Evolutionary conservation across 2,888 invertebrate species (phyloP).

Genomic region (Phoenoteleia sp.): DNA sequence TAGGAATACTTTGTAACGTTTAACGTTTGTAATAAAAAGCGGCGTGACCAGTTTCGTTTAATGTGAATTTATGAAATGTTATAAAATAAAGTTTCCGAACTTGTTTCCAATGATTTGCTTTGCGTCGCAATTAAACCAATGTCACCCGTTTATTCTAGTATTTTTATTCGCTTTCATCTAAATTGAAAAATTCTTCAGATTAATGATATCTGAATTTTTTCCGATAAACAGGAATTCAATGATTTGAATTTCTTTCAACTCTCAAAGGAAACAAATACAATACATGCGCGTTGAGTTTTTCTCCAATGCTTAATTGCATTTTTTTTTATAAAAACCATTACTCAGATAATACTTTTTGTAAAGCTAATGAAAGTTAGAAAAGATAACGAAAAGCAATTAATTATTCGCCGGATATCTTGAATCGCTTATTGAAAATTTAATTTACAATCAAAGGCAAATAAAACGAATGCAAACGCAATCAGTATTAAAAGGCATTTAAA

Average conservation of each 20-base stretch:
- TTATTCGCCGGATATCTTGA: background rate
- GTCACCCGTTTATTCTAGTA: too few species aligned
- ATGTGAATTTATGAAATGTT: too few species aligned
- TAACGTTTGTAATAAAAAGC: too few species aligned
- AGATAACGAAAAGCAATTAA: slow-evolving; percentile 7
- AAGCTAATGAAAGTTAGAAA: background rate
- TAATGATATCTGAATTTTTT: background rate
- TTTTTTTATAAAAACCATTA: background rate
- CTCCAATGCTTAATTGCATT: slow-evolving; percentile 3
- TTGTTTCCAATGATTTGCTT: too few species aligned
- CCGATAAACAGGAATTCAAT: background rate
- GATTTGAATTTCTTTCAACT: background rate
- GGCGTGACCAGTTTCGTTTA: too few species aligned
- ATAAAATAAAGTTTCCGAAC: too few species aligned
- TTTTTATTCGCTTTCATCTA: too few species aligned
- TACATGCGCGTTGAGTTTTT: background rate
- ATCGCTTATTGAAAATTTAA: slow-evolving; percentile 12
- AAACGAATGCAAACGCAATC: background rate
- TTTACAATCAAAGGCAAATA: slow-evolving; percentile 6
- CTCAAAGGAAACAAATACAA: background rate
- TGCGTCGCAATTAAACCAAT: too few species aligned
- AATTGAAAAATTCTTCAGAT: too few species aligned
- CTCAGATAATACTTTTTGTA: background rate
- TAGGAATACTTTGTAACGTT: too few species aligned
- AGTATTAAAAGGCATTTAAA: slow-evolving; percentile 1